Conservation (phyloP, 2,797 vertebrate genomes). For the Gymnoscopelus microlampas region DNA sequence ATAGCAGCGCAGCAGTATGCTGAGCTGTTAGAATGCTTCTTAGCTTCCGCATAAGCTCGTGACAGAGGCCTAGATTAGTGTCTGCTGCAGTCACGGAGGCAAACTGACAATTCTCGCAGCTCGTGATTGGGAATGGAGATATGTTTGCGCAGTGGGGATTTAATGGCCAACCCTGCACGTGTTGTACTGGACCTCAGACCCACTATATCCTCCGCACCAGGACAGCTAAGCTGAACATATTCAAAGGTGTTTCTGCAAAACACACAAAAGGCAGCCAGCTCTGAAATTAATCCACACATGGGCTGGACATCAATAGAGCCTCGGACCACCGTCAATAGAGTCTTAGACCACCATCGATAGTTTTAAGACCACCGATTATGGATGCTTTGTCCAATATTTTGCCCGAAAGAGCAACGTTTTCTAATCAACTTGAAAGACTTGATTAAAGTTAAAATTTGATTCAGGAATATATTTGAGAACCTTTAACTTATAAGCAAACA, state of each 20-base stretch:
- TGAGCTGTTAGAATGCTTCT: slow-evolving; percentile 61
- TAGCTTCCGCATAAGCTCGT: slow-evolving; percentile 37
- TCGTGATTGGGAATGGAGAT: slow-evolving; percentile 12
- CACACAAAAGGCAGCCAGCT: not conserved
- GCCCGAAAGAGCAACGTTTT: too few relatives aligned
- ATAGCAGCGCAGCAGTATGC: slow-evolving; percentile 36
- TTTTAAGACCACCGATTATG: too few relatives aligned
- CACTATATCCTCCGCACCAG: not conserved
- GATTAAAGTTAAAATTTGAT: not conserved
- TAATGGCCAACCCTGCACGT: not conserved
- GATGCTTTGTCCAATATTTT: too few relatives aligned
- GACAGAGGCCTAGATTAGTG: slow-evolving; percentile 55
- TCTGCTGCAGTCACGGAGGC: slow-evolving; percentile 21
- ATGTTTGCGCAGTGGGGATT: slow-evolving; percentile 4
- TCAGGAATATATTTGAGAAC: too few relatives aligned
- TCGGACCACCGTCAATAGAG: not conserved
- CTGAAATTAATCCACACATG: too few relatives aligned
- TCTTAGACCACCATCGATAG: not conserved
- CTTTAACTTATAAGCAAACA: too few relatives aligned
- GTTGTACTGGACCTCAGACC: slow-evolving; percentile 1
- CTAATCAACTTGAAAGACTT: too few relatives aligned
- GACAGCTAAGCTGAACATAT: too few relatives aligned
- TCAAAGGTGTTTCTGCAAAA: too few relatives aligned
- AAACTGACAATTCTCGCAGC: slow-evolving; percentile 12
- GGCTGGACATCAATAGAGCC: too few relatives aligned